A percentile compares a stretch with the other conserved stretches of the same genome.
These are phyloP conservation scores for Percopsis omiscomaycus DNA, from an alignment of 2,797 vertebrate genomes.

Conservation along the genomic window DNA sequence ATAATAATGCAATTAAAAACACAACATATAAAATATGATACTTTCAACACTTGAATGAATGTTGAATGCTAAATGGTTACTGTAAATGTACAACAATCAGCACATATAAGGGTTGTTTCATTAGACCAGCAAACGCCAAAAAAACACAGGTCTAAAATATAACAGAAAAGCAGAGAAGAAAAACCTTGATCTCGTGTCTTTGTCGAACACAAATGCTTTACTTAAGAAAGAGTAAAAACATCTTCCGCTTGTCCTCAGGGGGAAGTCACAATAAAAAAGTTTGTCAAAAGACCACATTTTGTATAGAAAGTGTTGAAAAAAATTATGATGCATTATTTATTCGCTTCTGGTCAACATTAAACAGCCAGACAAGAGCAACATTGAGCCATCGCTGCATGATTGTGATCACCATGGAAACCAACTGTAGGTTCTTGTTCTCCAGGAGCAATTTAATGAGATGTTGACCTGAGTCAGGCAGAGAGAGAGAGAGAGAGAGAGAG, in stretches of 20 bases:
- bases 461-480: slow-evolving; percentile 23
- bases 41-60: too few species aligned
- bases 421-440: slow-evolving; percentile 44
- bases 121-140: slow-evolving; percentile 39
- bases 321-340: slow-evolving; percentile 68
- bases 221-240: slow-evolving; percentile 39
- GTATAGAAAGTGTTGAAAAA: slow-evolving; percentile 42
- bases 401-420: slow-evolving; percentile 38
- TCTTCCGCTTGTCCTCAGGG: slow-evolving; percentile 54
- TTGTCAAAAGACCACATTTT: slow-evolving; percentile 68
- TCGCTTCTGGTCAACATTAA: slow-evolving; percentile 71
- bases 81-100: background rate
- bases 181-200: slow-evolving; percentile 55
- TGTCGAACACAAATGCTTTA: background rate
- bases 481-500: background rate
- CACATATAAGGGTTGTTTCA: slow-evolving; percentile 24
- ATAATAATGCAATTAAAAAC: too few species aligned
- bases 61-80: too few species aligned
- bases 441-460: slow-evolving; percentile 47
- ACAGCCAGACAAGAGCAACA: slow-evolving; percentile 47
- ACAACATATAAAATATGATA: too few species aligned
- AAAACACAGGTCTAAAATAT: slow-evolving; percentile 47
- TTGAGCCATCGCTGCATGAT: slow-evolving; percentile 33
- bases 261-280: slow-evolving; percentile 52
- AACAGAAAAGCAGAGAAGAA: slow-evolving; percentile 43